Evolutionary conservation across 2,888 invertebrate genomes (phyloP).

Genomic region (Deroplatys truncata): DNA sequence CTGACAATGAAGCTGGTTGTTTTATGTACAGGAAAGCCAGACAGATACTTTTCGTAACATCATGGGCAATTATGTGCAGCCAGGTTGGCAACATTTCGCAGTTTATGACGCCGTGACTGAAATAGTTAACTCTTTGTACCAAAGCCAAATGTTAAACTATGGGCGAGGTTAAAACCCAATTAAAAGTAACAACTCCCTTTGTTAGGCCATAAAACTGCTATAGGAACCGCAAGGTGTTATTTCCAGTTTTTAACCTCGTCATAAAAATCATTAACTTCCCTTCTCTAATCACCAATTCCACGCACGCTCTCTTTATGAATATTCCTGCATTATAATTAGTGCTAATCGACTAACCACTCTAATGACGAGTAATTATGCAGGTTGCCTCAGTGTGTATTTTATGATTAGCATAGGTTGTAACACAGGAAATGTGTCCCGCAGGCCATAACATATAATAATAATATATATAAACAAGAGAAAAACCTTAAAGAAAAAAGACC

Average conservation of each 20-base stretch:
- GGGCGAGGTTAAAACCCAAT: not conserved
- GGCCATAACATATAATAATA: conserved; percentile 5
- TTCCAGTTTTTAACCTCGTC: not conserved
- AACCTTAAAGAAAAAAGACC: not conserved
- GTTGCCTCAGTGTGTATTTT: not conserved
- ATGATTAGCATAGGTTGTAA: not conserved
- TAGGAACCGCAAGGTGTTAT: not conserved
- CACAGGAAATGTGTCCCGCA: not conserved
- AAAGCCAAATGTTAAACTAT: not conserved
- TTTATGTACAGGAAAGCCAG: too few relatives aligned
- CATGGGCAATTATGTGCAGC: not conserved
- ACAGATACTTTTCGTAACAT: not conserved
- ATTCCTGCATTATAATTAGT: not conserved
- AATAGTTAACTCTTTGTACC: not conserved
- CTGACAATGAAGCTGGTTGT: too few relatives aligned
- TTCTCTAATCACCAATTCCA: not conserved
- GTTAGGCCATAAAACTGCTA: not conserved
- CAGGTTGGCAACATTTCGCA: not conserved
- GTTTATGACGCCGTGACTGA: not conserved
- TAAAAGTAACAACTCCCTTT: not conserved
- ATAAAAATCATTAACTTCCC: not conserved
- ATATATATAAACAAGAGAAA: not conserved
- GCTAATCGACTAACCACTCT: not conserved
- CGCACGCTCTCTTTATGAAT: not conserved
- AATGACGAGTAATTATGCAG: not conserved